Evolutionary conservation across 2,888 invertebrate species (phyloP), one percentile per base, ranked within the genome.

Genomic region (Suillia variegata): DNA sequence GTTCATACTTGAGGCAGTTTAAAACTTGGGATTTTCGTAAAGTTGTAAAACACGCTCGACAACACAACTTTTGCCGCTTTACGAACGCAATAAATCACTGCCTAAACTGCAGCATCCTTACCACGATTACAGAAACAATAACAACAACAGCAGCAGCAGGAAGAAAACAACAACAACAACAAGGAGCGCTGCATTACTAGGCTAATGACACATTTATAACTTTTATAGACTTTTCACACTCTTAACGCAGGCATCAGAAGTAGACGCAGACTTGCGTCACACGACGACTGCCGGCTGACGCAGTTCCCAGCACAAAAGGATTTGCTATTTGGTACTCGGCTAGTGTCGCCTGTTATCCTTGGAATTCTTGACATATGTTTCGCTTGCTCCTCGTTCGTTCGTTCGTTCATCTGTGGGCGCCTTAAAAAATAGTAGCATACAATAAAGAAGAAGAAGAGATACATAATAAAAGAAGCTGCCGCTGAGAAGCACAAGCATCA

Each of bases 121-220:
- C n/a, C n/a, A n/a, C n/a, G n/a, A n/a, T n/a, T n/a, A n/a, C n/a
- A n/a, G n/a, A 8, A 38, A 38, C n/a, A 13, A 38, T n/a, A 38
- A 38, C 38, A 38, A n/a, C 38, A 38, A 38, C 12, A 38, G n/a
- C 12, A 38, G 4, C 12, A n/a, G n/a, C n/a, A n/a, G n/a, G n/a
- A n/a, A n/a, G n/a, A n/a, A 38, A 45, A 13, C 20, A 45, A 45
- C 18, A 45, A 45, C 20, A 45, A 45, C 17, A 45, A 45, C 45
- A 45, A 18, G 5, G 4, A 31, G 6, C 4, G 8, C 17, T 45
- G 20, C 59, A 64, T 67, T 67, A 67, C 65, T 62, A 63, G 62
- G 69, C 69, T 72, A 72, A 72, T 74, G 75, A 75, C 74, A 72
- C 72, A 74, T 72, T 74, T 72, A 75, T 71, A 72, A 74, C 71